Evolutionary conservation across 2,797 vertebrate genomes (phyloP).

Genomic region (Muscicapa comitata): DNA sequence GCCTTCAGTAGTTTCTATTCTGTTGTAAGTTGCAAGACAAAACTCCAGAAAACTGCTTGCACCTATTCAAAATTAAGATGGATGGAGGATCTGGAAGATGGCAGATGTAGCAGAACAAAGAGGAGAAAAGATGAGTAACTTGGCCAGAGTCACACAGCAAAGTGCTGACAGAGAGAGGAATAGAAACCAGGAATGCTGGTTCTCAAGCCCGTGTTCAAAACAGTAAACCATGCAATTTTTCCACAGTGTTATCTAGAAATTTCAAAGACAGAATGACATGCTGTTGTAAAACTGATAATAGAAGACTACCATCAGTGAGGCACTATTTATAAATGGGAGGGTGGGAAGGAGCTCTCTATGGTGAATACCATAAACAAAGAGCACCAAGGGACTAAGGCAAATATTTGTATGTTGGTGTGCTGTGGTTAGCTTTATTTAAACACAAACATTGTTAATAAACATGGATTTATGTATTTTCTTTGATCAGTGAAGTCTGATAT

Average conservation of each 20-base stretch:
- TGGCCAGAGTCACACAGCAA: not conserved
- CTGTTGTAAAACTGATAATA: conserved; percentile 28
- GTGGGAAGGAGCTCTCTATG: not conserved
- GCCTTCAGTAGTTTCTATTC: not conserved
- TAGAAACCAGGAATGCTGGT: not conserved
- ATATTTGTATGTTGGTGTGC: conserved; percentile 24
- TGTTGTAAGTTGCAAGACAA: not conserved
- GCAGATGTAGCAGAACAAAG: not conserved
- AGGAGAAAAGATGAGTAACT: not conserved
- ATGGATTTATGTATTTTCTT: conserved; percentile 50
- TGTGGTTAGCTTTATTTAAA: conserved; percentile 46
- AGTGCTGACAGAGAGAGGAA: not conserved
- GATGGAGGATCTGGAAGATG: not conserved
- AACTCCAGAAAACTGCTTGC: not conserved
- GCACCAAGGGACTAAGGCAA: not conserved
- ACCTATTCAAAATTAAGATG: not conserved
- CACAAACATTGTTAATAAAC: conserved; percentile 56
- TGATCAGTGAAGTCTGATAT: conserved; percentile 26
- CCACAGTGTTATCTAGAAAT: conserved; percentile 15
- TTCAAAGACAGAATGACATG: not conserved
- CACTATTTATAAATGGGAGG: conserved; percentile 35
- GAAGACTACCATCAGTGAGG: not conserved
- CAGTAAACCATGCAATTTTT: conserved; percentile 1
- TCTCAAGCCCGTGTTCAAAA: not conserved
- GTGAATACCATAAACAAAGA: conserved; percentile 13